Evolutionary conservation across 2,113 vertebrate genomes (phyloP).

Genomic region (Donacobius atricapilla): DNA sequence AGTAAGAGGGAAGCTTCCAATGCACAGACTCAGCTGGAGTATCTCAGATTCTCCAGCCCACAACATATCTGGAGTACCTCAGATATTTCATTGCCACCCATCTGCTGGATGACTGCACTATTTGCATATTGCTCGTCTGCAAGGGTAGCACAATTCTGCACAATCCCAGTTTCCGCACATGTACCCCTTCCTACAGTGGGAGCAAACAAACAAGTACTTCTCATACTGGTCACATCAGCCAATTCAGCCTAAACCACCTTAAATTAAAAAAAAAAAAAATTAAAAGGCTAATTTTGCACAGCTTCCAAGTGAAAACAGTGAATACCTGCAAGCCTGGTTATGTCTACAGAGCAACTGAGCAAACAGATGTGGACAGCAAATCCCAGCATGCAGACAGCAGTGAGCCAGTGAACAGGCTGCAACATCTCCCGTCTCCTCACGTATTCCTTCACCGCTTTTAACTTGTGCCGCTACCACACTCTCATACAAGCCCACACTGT

Average conservation of each 20-base stretch:
- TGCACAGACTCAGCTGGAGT: background rate
- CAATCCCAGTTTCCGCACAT: background rate
- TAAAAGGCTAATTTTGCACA: background rate
- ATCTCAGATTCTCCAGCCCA: background rate
- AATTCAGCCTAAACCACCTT: background rate
- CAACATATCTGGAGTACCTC: accelerated
- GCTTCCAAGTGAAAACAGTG: background rate
- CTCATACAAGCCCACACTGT: background rate
- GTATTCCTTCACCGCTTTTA: background rate
- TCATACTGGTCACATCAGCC: background rate
- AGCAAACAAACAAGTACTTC: background rate
- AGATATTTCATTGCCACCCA: background rate
- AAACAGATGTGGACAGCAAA: background rate
- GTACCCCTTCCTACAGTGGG: background rate
- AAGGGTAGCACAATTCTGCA: background rate
- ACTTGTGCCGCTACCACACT: background rate
- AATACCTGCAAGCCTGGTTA: background rate
- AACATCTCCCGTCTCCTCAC: background rate
- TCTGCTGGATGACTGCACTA: background rate
- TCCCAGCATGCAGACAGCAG: background rate
- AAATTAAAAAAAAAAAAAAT: background rate
- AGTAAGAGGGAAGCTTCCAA: background rate
- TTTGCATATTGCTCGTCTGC: background rate
- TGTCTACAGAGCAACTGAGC: background rate
- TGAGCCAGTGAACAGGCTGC: background rate